Evolutionary conservation across 2,888 invertebrate species (phyloP).

Genomic region (Dryococelus australis): DNA sequence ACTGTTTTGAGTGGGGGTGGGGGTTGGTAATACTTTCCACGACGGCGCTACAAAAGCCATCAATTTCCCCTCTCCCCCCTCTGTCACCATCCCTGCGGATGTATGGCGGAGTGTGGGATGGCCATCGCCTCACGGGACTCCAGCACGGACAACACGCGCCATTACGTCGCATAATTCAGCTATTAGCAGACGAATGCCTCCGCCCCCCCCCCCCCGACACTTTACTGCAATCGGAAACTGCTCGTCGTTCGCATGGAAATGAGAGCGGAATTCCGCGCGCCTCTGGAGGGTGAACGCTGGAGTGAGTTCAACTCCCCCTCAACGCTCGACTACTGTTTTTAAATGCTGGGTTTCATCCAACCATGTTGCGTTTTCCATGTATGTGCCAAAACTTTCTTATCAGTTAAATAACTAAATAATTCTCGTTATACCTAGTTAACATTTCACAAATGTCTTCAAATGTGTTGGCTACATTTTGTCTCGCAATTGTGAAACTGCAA

Average conservation of each 20-base stretch:
- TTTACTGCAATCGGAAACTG: constrained; percentile 9
- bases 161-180: background rate
- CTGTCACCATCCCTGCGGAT: background rate
- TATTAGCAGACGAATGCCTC: constrained; percentile 1
- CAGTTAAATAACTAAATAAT: too few relatives aligned
- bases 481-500: too few relatives aligned
- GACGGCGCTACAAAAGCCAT: background rate
- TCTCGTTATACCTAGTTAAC: too few relatives aligned
- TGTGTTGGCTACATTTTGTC: too few relatives aligned
- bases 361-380: too few relatives aligned
- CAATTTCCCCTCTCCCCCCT: background rate
- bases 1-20: too few relatives aligned
- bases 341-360: too few relatives aligned
- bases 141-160: background rate
- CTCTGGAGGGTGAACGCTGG: background rate
- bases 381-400: too few relatives aligned
- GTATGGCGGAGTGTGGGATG: background rate
- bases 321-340: too few relatives aligned
- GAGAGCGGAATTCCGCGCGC: background rate
- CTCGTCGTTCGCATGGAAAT: constrained; percentile 3
- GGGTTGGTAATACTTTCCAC: too few relatives aligned
- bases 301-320: too few relatives aligned
- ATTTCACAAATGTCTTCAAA: too few relatives aligned
- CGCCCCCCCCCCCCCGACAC: background rate
- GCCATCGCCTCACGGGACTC: background rate